A percentile compares a stretch with the other conserved stretches of the same genome.
These are phyloP conservation scores for Pogona vitticeps DNA, from an alignment of 2,113 vertebrate species.

Conservation along the genomic window DNA sequence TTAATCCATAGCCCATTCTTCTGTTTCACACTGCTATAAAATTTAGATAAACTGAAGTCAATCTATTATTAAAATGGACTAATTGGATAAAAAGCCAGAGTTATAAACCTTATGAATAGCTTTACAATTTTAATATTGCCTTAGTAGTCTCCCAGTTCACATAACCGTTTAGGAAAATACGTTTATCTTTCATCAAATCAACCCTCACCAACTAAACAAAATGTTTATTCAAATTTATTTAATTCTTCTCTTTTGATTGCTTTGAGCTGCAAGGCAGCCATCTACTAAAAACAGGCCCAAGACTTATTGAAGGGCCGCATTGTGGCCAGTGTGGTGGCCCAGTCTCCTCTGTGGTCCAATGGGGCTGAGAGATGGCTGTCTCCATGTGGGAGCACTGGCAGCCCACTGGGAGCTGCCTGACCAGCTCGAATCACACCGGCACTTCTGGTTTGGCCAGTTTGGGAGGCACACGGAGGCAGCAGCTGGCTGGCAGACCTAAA, in stretches of 20 bases:
- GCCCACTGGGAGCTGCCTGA: no score
- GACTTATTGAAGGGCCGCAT: no score
- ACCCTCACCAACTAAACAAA: neutral
- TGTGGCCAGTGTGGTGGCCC: no score
- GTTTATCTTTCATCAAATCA: neutral
- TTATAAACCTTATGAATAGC: neutral
- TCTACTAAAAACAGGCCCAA: no score
- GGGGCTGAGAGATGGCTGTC: no score
- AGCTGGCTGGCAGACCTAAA: no score
- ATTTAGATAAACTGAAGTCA: neutral
- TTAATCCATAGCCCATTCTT: neutral
- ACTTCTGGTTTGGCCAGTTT: no score
- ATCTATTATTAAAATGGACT: neutral
- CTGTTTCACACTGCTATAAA: neutral
- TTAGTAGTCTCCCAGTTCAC: neutral
- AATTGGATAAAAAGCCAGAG: neutral
- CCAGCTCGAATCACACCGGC: no score
- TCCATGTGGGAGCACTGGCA: no score
- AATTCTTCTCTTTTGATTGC: neutral
- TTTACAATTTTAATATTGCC: neutral
- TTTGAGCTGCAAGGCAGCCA: no score
- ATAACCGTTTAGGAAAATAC: neutral
- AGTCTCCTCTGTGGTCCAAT: no score
- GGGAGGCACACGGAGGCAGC: no score
- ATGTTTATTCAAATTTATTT: neutral